A percentile compares a stretch with the other conserved stretches of the same genome.
phyloP scores from a whole-genome alignment of 2,113 vertebrate species.

The Hystrix brachyura region DNA sequence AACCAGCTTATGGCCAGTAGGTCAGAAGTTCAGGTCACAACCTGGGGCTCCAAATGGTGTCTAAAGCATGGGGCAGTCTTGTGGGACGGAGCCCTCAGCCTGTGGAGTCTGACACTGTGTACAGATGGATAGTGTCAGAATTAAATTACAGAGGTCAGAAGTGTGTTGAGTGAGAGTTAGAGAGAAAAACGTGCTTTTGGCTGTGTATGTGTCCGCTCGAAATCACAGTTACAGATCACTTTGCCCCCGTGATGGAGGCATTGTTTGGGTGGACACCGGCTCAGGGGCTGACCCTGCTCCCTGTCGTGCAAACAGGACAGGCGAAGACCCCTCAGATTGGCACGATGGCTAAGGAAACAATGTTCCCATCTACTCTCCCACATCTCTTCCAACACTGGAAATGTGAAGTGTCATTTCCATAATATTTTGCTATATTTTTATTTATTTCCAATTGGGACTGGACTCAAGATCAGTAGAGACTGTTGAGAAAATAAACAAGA shows the following conservation, averaged over 20 bases:
- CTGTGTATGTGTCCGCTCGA: not conserved
- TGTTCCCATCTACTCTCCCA: not conserved
- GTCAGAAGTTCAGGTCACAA: not conserved
- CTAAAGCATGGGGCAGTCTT: no score
- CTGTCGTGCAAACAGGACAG: not conserved
- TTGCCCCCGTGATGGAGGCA: not conserved
- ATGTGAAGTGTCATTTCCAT: not conserved
- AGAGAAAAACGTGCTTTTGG: not conserved
- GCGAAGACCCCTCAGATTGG: not conserved
- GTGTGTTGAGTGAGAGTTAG: not conserved
- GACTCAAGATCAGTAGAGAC: not conserved
- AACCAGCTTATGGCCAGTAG: not conserved
- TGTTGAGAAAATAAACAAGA: not conserved
- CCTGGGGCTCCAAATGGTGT: no score
- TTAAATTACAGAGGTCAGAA: not conserved
- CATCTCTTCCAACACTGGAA: not conserved
- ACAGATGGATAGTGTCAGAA: not conserved
- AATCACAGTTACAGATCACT: not conserved
- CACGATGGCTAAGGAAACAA: not conserved
- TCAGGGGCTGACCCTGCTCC: no score
- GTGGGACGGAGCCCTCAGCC: not conserved
- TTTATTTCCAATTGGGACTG: not conserved
- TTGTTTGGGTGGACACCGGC: not conserved
- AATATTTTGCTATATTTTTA: not conserved
- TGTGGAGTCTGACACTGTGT: not conserved